Base-by-base conservation (phyloP, 2,797 vertebrate species). In the Tolypeutes matacus region DNA sequence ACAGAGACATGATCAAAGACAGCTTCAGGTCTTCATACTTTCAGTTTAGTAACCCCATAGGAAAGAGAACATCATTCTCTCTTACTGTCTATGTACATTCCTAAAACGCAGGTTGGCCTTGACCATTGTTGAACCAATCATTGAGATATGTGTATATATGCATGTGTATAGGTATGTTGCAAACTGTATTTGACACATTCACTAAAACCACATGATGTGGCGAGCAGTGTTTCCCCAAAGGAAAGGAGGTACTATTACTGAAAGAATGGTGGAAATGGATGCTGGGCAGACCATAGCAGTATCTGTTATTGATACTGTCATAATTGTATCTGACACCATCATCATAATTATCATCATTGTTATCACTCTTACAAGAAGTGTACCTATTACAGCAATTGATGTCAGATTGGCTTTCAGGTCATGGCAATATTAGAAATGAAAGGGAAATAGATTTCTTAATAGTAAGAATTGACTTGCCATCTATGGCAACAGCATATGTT, bases 391-490 rank as follows among this genome's bases (percentile, higher is more conserved):
- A 67, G 31, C 39, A 56, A 90, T 31, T 83, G 36, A 7, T n/a
- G 3, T 76, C 23, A 80, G 5, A 23, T 15, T 67, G 46, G 25
- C 67, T 85, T 89, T 78, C 56, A 39, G 65, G 49, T 11, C 42
- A 64, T 25, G 27, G 49, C 3, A 25, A 86, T 7, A 39, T 56
- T 89, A 49, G 72, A 72, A 62, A 73, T 15, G 21, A 89, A 77
- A 81, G 14, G 36, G 15, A 89, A 3, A 70, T n/a, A 27, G 18
- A 2, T 2, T 46, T 21, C 53, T 86, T 75, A n/a, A 90, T 25
- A 92, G 18, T 78, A 91, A 95, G 90, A 96, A n/a, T 36, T 70
- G 60, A 83, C 39, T 17, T n/a, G 18, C 15, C 15, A 56, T 94
- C n/a, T 91, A 39, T 86, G 64, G 20, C 17, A 93, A 72, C 6